Percentiles rank a stretch among this genome's conserved stretches.
Evolutionary conservation across 2,113 vertebrate species (phyloP).

Genomic region (Aegotheles bennettii): DNA sequence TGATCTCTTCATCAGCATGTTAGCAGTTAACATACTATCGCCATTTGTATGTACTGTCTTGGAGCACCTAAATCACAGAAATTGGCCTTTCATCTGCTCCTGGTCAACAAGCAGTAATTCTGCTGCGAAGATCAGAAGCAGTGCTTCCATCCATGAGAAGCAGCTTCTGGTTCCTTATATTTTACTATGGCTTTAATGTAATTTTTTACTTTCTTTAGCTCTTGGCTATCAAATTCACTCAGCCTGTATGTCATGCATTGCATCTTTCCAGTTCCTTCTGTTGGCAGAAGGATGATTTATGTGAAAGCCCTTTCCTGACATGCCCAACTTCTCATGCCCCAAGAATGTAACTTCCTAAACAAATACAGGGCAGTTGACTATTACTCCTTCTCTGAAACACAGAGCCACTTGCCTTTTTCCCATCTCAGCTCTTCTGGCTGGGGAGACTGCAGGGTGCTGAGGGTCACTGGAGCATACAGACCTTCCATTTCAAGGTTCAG

Average conservation of each 20-base stretch:
- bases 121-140: not conserved
- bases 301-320: slow-evolving; percentile 29
- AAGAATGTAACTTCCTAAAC: slow-evolving; percentile 1
- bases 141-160: not conserved
- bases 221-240: not conserved
- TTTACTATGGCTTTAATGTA: not conserved
- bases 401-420: not conserved
- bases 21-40: not conserved
- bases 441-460: not conserved
- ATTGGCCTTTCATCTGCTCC: not conserved
- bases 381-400: not conserved
- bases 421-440: not conserved
- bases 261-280: not conserved
- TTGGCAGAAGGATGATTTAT: slow-evolving; percentile 17
- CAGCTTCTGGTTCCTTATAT: not conserved
- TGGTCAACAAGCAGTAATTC: not conserved
- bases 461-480: not conserved
- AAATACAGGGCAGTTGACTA: not conserved
- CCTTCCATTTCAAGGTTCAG: not conserved
- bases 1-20: not conserved
- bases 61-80: not conserved
- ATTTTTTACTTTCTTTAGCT: not conserved
- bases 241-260: not conserved
- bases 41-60: not conserved
- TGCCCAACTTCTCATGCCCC: not conserved